Percentiles rank a stretch among this genome's conserved stretches.
Evolutionary conservation across 2,113 vertebrate species (phyloP).

Genomic region (Rousettus leschenaultii): DNA sequence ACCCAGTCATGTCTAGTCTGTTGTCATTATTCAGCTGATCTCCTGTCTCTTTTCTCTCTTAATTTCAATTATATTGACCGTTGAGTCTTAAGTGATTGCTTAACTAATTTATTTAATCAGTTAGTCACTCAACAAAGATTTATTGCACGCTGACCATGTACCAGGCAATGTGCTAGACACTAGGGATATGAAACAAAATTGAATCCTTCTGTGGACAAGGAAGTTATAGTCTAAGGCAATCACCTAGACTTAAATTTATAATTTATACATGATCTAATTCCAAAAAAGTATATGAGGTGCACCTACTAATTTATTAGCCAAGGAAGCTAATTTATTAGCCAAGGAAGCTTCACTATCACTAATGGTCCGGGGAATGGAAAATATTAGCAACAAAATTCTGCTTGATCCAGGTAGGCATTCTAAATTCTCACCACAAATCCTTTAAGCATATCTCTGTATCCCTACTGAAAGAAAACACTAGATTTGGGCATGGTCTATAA

Average conservation of each 20-base stretch:
- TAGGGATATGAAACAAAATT: background rate
- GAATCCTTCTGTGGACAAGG: background rate
- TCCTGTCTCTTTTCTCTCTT: background rate
- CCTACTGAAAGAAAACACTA: background rate
- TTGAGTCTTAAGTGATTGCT: background rate
- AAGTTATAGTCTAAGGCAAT: background rate
- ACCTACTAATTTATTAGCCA: background rate
- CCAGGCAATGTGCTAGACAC: background rate
- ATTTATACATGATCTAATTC: background rate
- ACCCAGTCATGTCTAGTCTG: background rate
- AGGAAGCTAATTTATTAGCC: background rate
- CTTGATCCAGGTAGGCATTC: background rate
- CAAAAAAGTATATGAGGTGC: background rate
- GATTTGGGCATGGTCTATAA: background rate
- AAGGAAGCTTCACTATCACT: background rate
- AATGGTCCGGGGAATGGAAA: background rate
- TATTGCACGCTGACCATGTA: background rate
- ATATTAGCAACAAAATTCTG: background rate
- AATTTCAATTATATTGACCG: background rate
- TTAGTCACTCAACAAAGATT: background rate
- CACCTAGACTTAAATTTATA: background rate
- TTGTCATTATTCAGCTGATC: background rate
- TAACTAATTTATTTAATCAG: background rate
- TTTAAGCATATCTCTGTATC: background rate
- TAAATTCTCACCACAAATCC: background rate